Conservation (phyloP, 2,113 vertebrate genomes). For the Peucedramus taeniatus region DNA sequence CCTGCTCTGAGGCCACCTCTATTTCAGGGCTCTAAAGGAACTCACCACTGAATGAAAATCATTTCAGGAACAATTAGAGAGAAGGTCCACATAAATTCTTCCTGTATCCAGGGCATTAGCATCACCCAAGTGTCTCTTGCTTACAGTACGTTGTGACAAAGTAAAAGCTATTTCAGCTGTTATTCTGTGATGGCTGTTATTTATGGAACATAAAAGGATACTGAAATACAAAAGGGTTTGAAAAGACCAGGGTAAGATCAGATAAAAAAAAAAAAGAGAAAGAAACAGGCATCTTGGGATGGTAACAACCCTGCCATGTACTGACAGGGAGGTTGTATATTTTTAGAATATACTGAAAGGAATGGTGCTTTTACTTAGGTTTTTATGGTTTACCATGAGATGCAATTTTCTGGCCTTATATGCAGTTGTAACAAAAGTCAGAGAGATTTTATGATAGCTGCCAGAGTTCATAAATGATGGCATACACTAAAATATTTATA, state of each 20-base stretch:
- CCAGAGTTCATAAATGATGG: conserved; percentile 89
- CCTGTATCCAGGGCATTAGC: background rate
- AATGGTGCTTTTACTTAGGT: conserved; percentile 85
- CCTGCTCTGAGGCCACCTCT: background rate
- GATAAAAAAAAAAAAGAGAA: conserved; percentile 73
- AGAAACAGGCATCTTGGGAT: conserved; percentile 76
- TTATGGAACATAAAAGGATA: conserved; percentile 78
- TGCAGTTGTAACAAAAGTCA: conserved; percentile 88
- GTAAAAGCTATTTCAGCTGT: conserved; percentile 75
- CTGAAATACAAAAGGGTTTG: conserved; percentile 73
- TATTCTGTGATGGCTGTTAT: conserved; percentile 65
- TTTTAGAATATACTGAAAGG: conserved; percentile 86
- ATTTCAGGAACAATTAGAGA: conserved; percentile 63
- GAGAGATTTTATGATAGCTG: conserved; percentile 86
- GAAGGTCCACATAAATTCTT: conserved; percentile 43
- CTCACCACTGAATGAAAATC: background rate
- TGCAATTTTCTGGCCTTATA: conserved; percentile 88
- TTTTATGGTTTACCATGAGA: conserved; percentile 89
- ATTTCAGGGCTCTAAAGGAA: conserved; percentile 17
- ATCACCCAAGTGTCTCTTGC: conserved; percentile 62
- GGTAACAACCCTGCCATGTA: conserved; percentile 76
- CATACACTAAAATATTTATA: conserved; percentile 90
- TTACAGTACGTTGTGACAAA: conserved; percentile 68
- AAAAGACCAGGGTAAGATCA: conserved; percentile 76
- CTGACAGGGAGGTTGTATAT: conserved; percentile 81